Evolutionary conservation across 2,888 invertebrate species (phyloP).

Genomic region (Eurytoma californica): DNA sequence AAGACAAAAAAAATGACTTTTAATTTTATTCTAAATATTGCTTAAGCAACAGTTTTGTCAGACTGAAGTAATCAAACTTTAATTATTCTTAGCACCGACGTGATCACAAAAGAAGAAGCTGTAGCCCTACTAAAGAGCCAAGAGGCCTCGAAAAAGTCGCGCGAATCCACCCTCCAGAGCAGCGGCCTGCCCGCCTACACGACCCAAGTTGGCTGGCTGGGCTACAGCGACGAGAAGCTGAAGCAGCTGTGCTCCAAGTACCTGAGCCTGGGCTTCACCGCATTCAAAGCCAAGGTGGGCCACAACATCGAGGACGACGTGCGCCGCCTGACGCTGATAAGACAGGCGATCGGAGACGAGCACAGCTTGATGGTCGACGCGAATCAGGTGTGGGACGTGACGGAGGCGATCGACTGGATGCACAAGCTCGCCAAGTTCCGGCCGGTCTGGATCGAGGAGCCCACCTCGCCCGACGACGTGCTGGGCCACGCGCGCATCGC

Average conservation of each 20-base stretch:
- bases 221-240: slow-evolving; percentile 87
- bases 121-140: slow-evolving; percentile 81
- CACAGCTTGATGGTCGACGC: slow-evolving; percentile 91
- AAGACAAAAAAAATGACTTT: too few relatives aligned
- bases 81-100: slow-evolving; percentile 81
- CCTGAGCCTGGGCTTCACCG: slow-evolving; percentile 84
- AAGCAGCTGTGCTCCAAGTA: slow-evolving; percentile 83
- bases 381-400: slow-evolving; percentile 92
- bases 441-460: slow-evolving; percentile 94
- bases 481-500: slow-evolving; percentile 90
- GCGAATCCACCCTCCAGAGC: slow-evolving; percentile 80
- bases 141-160: slow-evolving; percentile 77
- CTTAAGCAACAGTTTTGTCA: too few relatives aligned
- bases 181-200: slow-evolving; percentile 92
- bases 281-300: slow-evolving; percentile 95
- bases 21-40: too few relatives aligned
- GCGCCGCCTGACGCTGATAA: slow-evolving; percentile 83
- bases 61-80: too few relatives aligned
- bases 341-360: slow-evolving; percentile 86
- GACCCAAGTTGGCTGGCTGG: slow-evolving; percentile 93
- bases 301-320: slow-evolving; percentile 85
- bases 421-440: slow-evolving; percentile 84
- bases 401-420: slow-evolving; percentile 91
- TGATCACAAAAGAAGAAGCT: slow-evolving; percentile 89
- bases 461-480: slow-evolving; percentile 93